Percentiles rank a stretch among this genome's conserved stretches.
Evolutionary conservation across 2,113 vertebrate species (phyloP).

Genomic region (western clawed frog (Xenopus tropicalis)): DNA sequence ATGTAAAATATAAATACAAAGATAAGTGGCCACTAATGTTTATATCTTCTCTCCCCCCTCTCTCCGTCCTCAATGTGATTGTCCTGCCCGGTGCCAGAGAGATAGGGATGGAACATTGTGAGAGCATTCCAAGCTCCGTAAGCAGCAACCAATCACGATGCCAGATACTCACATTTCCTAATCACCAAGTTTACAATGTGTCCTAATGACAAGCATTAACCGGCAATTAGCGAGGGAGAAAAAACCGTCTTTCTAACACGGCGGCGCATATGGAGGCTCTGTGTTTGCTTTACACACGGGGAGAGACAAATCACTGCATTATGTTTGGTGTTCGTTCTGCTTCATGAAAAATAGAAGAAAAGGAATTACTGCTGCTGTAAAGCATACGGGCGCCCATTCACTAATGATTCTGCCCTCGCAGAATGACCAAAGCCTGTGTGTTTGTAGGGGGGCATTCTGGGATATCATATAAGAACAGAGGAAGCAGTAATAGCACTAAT

Average conservation of each 20-base stretch:
- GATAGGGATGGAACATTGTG: not conserved
- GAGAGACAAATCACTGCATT: not conserved
- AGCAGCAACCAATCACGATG: not conserved
- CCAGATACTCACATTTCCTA: constrained; percentile 5
- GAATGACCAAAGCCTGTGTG: too few species aligned
- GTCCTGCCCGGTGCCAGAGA: not conserved
- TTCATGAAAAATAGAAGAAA: too few species aligned
- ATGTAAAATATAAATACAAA: too few species aligned
- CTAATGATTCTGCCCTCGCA: not conserved
- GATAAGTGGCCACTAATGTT: too few species aligned
- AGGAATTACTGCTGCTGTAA: too few species aligned
- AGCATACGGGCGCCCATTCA: not conserved
- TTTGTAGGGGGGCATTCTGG: too few species aligned
- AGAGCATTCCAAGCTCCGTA: not conserved
- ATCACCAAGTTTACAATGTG: constrained; percentile 8
- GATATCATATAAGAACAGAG: too few species aligned
- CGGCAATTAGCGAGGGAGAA: constrained; percentile 1
- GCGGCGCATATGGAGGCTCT: too few species aligned
- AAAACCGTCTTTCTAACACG: not conserved
- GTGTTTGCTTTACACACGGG: not conserved
- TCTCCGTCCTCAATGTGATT: not conserved
- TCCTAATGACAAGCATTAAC: constrained; percentile 18
- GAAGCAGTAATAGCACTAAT: too few species aligned
- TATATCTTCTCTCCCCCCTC: too few species aligned
- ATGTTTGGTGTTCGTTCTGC: not conserved